These are phyloP conservation scores for Metallyticus violacea DNA, from an alignment of 2,888 invertebrate species.

Conservation along the genomic window DNA sequence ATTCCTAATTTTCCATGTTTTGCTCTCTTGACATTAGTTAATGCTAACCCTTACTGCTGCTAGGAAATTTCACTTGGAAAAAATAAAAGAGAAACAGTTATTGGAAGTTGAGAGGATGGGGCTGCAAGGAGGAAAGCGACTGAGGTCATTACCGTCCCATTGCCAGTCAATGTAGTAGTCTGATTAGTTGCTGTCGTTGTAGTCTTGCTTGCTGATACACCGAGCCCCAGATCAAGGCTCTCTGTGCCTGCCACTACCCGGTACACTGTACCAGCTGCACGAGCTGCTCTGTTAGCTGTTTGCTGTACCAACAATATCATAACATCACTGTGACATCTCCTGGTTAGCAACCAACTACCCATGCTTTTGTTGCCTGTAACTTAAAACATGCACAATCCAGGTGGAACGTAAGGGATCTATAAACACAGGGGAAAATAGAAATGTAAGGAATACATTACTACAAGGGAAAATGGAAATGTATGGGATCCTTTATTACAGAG, in stretches of 20 bases:
- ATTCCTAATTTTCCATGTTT: background rate
- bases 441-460: too few species aligned
- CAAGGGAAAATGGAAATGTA: too few species aligned
- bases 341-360: background rate
- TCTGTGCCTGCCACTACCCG: conserved; percentile 75
- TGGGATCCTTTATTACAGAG: too few species aligned
- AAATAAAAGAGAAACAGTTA: background rate
- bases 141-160: conserved; percentile 35
- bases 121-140: conserved; percentile 21
- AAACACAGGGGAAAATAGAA: too few species aligned
- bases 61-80: background rate
- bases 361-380: background rate
- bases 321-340: background rate
- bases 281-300: conserved; percentile 75
- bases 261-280: conserved; percentile 75
- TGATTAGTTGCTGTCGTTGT: conserved; percentile 47
- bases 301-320: conserved; percentile 51
- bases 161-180: conserved; percentile 22
- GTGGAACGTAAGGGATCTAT: background rate
- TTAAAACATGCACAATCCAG: background rate
- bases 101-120: background rate
- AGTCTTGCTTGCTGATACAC: conserved; percentile 56
- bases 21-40: too few species aligned
- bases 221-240: conserved; percentile 66
- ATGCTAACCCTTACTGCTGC: background rate